Percentiles rank a stretch among this genome's conserved stretches.
Evolutionary conservation across 2,888 invertebrate genomes (phyloP).

Genomic region (Troides aeacus): DNA sequence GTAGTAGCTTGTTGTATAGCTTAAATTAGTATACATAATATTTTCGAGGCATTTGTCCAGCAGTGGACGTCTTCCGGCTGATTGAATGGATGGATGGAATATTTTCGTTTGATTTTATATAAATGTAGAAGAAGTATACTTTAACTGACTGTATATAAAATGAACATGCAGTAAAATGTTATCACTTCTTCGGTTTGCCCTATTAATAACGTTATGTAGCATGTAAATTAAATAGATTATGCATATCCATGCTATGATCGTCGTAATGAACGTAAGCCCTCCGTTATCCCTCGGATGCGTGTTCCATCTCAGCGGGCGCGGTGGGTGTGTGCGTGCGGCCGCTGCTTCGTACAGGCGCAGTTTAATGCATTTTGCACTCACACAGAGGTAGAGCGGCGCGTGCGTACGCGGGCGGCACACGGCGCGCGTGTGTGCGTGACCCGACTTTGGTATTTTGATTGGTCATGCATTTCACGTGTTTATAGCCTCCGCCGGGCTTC

Average conservation of each 20-base stretch:
- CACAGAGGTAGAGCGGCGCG: conserved; percentile 39
- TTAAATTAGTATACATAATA: too few species aligned
- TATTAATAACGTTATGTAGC: too few species aligned
- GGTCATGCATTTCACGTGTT: conserved; percentile 80
- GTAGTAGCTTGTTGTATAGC: too few species aligned
- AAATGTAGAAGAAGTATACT: too few species aligned
- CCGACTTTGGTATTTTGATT: conserved; percentile 79
- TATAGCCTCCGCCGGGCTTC: conserved; percentile 62
- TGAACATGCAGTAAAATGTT: too few species aligned
- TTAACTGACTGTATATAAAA: too few species aligned
- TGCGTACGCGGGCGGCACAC: conserved; percentile 10
- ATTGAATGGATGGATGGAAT: too few species aligned
- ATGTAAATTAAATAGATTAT: neutral
- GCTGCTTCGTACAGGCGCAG: conserved; percentile 38
- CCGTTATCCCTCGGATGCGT: conserved; percentile 77
- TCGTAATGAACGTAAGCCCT: conserved; percentile 71
- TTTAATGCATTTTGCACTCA: conserved; percentile 56
- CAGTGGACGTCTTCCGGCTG: too few species aligned
- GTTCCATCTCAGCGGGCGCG: conserved; percentile 71
- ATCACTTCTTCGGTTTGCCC: too few species aligned
- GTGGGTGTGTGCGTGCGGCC: conserved; percentile 51
- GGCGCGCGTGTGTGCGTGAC: conserved; percentile 45
- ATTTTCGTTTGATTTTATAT: too few species aligned
- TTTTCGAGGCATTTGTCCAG: too few species aligned
- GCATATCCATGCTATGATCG: conserved; percentile 49